Evolutionary conservation across 2,797 vertebrate species (phyloP), one percentile per base, ranked within the genome.

Genomic region (Prionace glauca): DNA sequence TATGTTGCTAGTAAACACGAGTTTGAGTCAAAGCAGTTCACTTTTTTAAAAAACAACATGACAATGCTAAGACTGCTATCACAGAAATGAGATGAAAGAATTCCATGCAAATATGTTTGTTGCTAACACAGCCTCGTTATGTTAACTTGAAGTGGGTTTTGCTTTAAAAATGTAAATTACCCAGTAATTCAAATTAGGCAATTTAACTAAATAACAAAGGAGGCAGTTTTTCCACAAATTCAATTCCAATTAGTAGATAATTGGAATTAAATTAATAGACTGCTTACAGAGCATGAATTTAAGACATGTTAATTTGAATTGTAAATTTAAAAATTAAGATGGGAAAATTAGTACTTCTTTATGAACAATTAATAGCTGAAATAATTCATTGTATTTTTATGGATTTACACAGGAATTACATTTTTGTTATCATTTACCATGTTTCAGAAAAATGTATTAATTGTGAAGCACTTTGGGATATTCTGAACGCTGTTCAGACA

Each of bases 121-220:
- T 67, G n/a, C 88, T 92, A 69, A 2, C n/a, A 65, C 20, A 92
- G 65, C n/a, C 65, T 69, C 20, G n/a, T 92, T 92, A 92, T 92
- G 62, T 92, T 92, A 92, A 92, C 69, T 69, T 92, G 90, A 92
- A 92, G 65, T 67, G 3, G 45, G 90, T 69, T 36, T 67, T 26
- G n/a, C 65, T 92, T 69, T 92, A 41, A 92, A 92, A 92, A 69
- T 69, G 90, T 24, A 92, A 92, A 92, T 92, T 69, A 69, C 90
- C n/a, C 90, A 92, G 65, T 69, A 69, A 92, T 92, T 92, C 62
- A 92, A 92, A 92, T 69, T 92, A 41, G 67, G 65, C 65, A 92
- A 92, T 41, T 92, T 67, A 69, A 69, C 62, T 69, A 69, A 92
- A 69, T 50, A 90, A 90, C 20, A 41, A n/a, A 67, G 20, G 65